Conservation (phyloP, 2,113 vertebrate species). For the Perca fluviatilis region DNA sequence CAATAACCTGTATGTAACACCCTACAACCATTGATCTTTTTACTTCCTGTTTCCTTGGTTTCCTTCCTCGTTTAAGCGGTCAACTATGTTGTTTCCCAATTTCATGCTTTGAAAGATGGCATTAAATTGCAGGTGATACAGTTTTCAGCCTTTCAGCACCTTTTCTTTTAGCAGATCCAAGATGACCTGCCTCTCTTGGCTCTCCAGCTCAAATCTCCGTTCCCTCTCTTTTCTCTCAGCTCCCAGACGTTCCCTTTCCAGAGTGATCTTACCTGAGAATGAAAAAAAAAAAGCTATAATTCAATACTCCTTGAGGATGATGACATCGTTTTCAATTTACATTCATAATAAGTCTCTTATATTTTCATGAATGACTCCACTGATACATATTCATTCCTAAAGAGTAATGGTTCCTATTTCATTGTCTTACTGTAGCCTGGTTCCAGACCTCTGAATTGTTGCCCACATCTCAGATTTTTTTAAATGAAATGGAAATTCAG, state of each 20-base stretch:
- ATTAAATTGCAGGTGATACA: not conserved
- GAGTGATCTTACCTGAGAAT: constrained; percentile 77
- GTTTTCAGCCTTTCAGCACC: constrained; percentile 80
- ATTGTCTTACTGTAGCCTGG: not conserved
- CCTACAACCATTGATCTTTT: constrained; percentile 4
- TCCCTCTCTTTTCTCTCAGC: constrained; percentile 84
- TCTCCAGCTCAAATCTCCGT: constrained; percentile 85
- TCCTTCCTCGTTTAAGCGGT: constrained; percentile 10
- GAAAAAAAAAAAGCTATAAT: not conserved
- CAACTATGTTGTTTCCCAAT: not conserved
- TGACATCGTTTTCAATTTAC: not conserved
- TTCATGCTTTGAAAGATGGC: not conserved
- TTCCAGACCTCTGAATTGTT: not conserved
- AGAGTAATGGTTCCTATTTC: not conserved
- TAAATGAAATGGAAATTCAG: not conserved
- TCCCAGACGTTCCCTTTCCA: constrained; percentile 84
- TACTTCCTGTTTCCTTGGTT: constrained; percentile 20
- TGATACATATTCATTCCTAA: not conserved
- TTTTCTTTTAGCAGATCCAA: constrained; percentile 86
- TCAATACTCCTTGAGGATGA: not conserved
- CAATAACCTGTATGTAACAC: not conserved
- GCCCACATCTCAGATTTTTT: not conserved
- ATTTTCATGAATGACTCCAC: not conserved
- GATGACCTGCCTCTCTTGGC: constrained; percentile 87
- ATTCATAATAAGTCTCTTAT: not conserved